Conservation (phyloP, 2,113 vertebrate genomes). For the Amphiprion ocellaris region DNA sequence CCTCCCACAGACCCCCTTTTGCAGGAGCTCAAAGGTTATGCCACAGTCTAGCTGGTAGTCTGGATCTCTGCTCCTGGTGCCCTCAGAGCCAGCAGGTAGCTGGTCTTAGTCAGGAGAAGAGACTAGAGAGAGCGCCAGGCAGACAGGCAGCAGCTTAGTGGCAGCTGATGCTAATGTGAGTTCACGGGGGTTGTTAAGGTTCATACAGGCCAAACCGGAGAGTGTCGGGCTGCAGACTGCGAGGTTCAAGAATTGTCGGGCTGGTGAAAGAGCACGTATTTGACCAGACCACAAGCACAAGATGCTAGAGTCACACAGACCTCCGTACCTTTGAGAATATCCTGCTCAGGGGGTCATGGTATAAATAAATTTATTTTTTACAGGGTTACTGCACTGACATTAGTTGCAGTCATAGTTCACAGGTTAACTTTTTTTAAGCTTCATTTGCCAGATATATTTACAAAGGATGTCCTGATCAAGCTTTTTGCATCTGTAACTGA, state of each 20-base stretch:
- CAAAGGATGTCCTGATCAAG: background rate
- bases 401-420: background rate
- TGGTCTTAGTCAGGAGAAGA: conserved; percentile 35
- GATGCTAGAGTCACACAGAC: conserved; percentile 16
- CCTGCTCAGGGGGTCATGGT: background rate
- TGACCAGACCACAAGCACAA: conserved; percentile 27
- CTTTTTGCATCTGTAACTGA: background rate
- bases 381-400: background rate
- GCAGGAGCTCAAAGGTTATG: conserved; percentile 45
- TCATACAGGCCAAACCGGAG: conserved; percentile 34
- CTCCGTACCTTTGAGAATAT: background rate
- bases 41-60: conserved; percentile 50
- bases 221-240: conserved; percentile 29
- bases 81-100: conserved; percentile 46
- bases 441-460: background rate
- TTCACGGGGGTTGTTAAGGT: conserved; percentile 27
- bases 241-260: conserved; percentile 22
- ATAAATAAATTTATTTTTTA: conserved; percentile 3
- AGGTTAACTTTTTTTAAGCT: background rate
- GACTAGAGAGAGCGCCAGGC: conserved; percentile 41
- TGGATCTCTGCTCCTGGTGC: conserved; percentile 35
- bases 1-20: conserved; percentile 35
- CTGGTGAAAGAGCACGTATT: conserved; percentile 34
- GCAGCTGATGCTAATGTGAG: conserved; percentile 53
- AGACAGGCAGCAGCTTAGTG: conserved; percentile 46